Percentiles rank a stretch among this genome's conserved stretches.
Conservation (phyloP, 2,888 invertebrate genomes). For the Strigamia crassipes region DNA sequence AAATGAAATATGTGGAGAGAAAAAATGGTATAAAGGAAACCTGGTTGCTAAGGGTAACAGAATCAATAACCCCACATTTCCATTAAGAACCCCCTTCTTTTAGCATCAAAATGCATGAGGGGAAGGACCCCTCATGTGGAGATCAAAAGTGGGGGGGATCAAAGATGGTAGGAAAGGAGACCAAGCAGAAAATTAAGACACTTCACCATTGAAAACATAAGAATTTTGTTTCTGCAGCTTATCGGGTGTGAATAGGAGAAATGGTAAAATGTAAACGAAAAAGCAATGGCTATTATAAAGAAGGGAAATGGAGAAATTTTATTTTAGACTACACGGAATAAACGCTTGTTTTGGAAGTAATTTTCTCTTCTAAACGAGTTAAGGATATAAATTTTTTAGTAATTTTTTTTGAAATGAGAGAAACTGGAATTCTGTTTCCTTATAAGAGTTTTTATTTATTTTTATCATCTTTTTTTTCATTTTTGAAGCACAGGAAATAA, state of each 20-base stretch:
- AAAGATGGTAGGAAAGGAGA: conserved; percentile 22
- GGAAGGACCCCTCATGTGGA: conserved; percentile 30
- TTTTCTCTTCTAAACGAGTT: background rate
- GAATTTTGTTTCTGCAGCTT: conserved; percentile 25
- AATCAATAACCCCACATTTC: conserved; percentile 34
- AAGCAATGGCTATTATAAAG: background rate
- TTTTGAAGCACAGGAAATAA: no score
- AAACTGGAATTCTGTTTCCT: background rate
- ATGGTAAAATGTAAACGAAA: background rate
- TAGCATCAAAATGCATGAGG: conserved; percentile 37
- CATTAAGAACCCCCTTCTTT: conserved; percentile 27
- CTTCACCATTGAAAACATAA: conserved; percentile 37
- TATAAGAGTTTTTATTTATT: background rate
- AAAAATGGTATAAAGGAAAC: background rate
- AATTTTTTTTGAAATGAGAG: background rate
- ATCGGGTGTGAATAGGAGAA: conserved; percentile 23
- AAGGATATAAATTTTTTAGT: background rate
- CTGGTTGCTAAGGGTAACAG: conserved; percentile 7
- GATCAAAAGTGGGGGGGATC: conserved; percentile 37
- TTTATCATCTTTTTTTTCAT: no score
- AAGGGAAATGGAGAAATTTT: background rate
- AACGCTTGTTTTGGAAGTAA: background rate
- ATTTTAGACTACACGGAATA: background rate
- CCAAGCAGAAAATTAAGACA: conserved; percentile 34
- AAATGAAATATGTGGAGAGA: background rate